A percentile compares a stretch with the other conserved stretches of the same genome.
Conservation (phyloP, 2,113 vertebrate genomes). For the Mirounga angustirostris region DNA sequence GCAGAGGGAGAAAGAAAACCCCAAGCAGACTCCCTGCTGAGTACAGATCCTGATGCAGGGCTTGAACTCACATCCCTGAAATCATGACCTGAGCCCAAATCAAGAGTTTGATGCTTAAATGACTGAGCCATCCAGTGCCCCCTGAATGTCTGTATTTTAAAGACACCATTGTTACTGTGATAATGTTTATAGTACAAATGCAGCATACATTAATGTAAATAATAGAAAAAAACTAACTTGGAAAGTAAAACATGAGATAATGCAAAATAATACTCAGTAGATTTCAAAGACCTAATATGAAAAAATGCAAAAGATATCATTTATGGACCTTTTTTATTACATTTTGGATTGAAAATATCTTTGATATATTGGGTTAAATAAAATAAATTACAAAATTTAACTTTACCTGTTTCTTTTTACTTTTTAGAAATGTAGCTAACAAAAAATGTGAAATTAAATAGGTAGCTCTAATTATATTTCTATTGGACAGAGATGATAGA, state of each 20-base stretch:
- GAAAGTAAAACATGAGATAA: background rate
- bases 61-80: background rate
- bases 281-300: background rate
- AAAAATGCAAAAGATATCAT: background rate
- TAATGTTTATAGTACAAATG: background rate
- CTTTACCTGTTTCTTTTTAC: background rate
- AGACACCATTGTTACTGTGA: background rate
- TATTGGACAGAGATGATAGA: background rate
- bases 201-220: background rate
- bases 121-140: background rate
- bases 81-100: background rate
- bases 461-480: background rate
- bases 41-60: background rate
- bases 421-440: background rate
- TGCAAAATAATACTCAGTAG: background rate
- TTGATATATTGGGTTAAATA: background rate
- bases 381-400: slow-evolving; percentile 26
- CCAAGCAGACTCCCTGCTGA: background rate
- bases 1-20: background rate
- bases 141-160: background rate
- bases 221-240: background rate
- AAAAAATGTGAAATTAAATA: background rate
- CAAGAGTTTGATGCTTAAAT: background rate
- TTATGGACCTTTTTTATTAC: background rate
- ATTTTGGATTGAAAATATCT: background rate